These are phyloP conservation scores for Dromiciops gliroides DNA, from an alignment of 2,113 vertebrate species.

Conservation along the genomic window DNA sequence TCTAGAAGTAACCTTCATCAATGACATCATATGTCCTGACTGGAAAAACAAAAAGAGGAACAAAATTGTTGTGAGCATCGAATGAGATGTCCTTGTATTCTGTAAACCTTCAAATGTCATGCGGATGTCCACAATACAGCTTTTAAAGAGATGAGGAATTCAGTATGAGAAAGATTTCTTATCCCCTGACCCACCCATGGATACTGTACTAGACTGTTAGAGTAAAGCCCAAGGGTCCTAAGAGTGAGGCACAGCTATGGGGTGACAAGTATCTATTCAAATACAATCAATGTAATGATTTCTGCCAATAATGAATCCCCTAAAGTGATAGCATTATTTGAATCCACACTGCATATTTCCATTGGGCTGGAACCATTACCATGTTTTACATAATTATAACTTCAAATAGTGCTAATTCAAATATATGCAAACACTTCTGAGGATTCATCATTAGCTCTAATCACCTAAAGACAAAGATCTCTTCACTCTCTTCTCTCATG, in stretches of 20 bases:
- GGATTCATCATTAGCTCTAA: background rate
- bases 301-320: background rate
- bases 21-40: background rate
- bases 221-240: background rate
- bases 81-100: background rate
- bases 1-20: background rate
- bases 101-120: background rate
- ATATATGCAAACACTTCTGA: background rate
- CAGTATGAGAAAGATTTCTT: background rate
- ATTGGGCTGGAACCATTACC: background rate
- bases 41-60: too few species aligned
- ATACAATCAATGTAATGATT: background rate
- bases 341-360: background rate
- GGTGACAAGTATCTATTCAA: background rate
- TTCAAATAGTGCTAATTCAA: background rate
- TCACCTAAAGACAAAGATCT: background rate
- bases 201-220: background rate
- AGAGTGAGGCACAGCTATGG: background rate
- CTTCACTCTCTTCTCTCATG: background rate
- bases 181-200: background rate
- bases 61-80: background rate
- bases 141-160: background rate
- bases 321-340: background rate
- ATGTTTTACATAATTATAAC: background rate
- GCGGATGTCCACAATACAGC: background rate